Percentiles rank a stretch among this genome's conserved stretches.
phyloP scores from a whole-genome alignment of 1,140 invertebrate genomes.

The Brachystomella parvula region DNA sequence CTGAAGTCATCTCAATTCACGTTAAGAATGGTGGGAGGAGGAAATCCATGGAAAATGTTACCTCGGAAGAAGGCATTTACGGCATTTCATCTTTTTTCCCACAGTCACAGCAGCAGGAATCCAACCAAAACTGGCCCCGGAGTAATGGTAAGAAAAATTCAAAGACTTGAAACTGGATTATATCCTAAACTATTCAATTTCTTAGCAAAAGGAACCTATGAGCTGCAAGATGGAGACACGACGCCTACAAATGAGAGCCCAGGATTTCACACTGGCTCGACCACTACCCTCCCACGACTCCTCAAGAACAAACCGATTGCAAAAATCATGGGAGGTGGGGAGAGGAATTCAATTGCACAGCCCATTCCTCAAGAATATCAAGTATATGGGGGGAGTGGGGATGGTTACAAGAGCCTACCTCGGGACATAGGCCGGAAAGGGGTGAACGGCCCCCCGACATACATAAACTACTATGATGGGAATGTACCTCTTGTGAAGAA shows the following conservation, averaged over 20 bases:
- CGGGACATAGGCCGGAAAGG: constrained; percentile 31
- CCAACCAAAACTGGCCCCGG: constrained; percentile 19
- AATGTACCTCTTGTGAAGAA: constrained; percentile 18
- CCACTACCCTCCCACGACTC: constrained; percentile 30
- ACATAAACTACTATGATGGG: not conserved
- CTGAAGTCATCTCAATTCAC: constrained; percentile 46
- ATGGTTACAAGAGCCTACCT: constrained; percentile 37
- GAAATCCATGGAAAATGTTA: constrained; percentile 37
- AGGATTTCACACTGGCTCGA: not conserved
- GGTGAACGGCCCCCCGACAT: not conserved
- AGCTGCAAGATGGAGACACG: constrained; percentile 30
- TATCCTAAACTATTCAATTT: not conserved
- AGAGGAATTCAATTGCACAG: constrained; percentile 3
- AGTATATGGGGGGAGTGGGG: constrained; percentile 5
- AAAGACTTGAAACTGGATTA: not conserved
- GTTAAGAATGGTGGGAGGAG: constrained; percentile 42
- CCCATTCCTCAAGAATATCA: constrained; percentile 1
- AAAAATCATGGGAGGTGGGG: constrained; percentile 32
- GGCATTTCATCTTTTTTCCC: constrained; percentile 39
- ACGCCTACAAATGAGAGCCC: constrained; percentile 32
- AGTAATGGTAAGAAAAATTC: constrained; percentile 11
- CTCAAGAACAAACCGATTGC: constrained; percentile 34
- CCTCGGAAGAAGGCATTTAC: constrained; percentile 40
- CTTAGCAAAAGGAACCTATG: constrained; percentile 15
- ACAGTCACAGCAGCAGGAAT: not conserved